These are phyloP conservation scores for Arctopsyche grandis DNA, from an alignment of 1,140 invertebrate species.

Conservation along the genomic window DNA sequence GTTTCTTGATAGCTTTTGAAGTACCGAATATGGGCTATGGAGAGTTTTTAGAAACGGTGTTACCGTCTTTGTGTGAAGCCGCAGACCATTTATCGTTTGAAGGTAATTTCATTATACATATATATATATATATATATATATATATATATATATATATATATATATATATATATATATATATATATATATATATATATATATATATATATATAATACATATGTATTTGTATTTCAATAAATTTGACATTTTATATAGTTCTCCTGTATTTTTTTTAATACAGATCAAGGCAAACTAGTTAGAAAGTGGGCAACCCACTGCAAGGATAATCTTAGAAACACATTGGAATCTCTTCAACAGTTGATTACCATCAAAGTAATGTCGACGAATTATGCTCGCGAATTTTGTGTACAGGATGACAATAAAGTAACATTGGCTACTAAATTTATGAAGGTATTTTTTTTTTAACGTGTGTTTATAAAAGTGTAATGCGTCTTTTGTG, in stretches of 20 bases:
- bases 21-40: conserved; percentile 79
- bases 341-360: conserved; percentile 87
- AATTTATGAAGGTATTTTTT: conserved; percentile 77
- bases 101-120: conserved; percentile 55
- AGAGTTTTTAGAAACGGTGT: conserved; percentile 84
- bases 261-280: conserved; percentile 39
- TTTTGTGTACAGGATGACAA: conserved; percentile 87
- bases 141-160: neutral
- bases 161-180: neutral
- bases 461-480: conserved; percentile 18
- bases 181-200: neutral
- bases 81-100: conserved; percentile 76
- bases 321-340: conserved; percentile 75
- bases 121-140: neutral
- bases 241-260: neutral
- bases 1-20: conserved; percentile 89
- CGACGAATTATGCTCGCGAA: conserved; percentile 76
- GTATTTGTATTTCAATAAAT: neutral
- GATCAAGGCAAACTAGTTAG: conserved; percentile 84
- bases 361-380: conserved; percentile 84
- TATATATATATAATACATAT: neutral
- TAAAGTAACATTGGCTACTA: conserved; percentile 81
- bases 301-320: conserved; percentile 80
- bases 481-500: no score
- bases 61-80: conserved; percentile 84